A percentile compares a stretch with the other conserved stretches of the same genome.
Conservation (phyloP, 1,140 invertebrate genomes). For the Stenopsyche tienmushanensis region DNA sequence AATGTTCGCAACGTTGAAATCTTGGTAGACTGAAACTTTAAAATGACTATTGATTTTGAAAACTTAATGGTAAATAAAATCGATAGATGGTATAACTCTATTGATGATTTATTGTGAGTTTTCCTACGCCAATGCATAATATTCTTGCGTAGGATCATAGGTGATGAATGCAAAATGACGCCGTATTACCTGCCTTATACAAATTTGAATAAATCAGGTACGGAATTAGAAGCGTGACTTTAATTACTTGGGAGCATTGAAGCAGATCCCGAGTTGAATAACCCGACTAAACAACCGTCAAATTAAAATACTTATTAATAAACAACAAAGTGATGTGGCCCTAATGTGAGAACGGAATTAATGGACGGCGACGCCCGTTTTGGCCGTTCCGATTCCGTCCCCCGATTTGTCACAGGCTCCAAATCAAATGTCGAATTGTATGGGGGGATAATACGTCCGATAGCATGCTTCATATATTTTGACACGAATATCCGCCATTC, state of each 20-base stretch:
- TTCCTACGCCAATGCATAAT: neutral
- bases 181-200: too few relatives aligned
- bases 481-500: neutral
- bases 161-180: too few relatives aligned
- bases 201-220: neutral
- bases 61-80: too few relatives aligned
- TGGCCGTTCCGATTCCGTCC: neutral
- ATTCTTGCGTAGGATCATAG: neutral
- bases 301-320: slow-evolving; percentile 24
- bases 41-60: too few relatives aligned
- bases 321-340: slow-evolving; percentile 17
- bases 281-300: slow-evolving; percentile 29
- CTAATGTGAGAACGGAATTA: slow-evolving; percentile 32
- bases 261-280: slow-evolving; percentile 17
- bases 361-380: neutral
- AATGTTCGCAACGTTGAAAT: too few relatives aligned
- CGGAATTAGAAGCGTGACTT: slow-evolving; percentile 4
- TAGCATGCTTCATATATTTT: neutral
- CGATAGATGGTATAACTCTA: too few relatives aligned
- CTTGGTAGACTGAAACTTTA: too few relatives aligned
- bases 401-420: neutral
- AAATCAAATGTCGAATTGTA: too few relatives aligned
- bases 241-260: slow-evolving; percentile 33
- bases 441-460: neutral
- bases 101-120: neutral